Conservation (phyloP, 2,797 vertebrate genomes). For the Rhodeus uyekii region DNA sequence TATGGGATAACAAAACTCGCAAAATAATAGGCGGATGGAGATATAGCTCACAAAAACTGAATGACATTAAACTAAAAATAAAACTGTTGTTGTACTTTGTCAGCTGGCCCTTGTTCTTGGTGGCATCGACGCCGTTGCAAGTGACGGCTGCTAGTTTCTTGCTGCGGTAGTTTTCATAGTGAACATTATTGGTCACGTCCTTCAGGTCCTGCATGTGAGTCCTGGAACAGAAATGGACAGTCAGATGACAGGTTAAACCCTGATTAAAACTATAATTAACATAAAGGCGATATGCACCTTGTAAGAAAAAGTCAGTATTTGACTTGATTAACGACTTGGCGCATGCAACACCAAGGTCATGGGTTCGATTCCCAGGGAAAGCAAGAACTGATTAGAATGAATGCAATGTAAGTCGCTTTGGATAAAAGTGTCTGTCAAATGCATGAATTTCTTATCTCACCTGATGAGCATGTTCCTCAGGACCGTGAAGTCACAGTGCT, state of each 20-base stretch:
- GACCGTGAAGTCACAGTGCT: conserved; percentile 82
- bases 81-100: conserved; percentile 68
- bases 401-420: no score
- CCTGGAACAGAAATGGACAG: conserved; percentile 54
- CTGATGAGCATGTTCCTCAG: conserved; percentile 82
- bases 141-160: conserved; percentile 80
- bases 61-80: background rate
- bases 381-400: no score
- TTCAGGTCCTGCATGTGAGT: conserved; percentile 83
- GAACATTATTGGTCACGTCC: conserved; percentile 82
- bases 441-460: conserved; percentile 64
- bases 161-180: conserved; percentile 81
- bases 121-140: conserved; percentile 76
- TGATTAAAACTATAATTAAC: background rate
- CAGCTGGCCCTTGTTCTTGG: conserved; percentile 77
- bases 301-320: background rate
- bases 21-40: background rate
- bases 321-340: background rate
- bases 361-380: no score
- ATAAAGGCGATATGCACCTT: background rate
- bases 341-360: no score
- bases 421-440: no score
- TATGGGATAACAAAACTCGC: background rate
- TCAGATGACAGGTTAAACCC: background rate
- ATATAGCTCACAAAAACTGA: background rate